Conservation (phyloP, 2,113 vertebrate species). For the Pyrgilauda ruficollis region DNA sequence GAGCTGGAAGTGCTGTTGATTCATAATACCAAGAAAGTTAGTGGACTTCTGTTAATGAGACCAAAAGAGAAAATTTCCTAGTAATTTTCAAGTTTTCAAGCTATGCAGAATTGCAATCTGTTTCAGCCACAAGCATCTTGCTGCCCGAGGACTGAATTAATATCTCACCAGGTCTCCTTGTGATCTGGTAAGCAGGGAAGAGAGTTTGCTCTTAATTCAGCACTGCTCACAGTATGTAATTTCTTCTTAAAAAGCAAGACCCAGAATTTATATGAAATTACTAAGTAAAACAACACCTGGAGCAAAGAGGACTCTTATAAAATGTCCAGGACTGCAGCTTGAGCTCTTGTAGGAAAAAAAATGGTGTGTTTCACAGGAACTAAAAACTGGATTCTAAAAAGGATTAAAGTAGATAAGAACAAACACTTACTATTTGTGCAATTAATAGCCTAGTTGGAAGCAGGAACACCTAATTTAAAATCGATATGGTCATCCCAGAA, state of each 20-base stretch:
- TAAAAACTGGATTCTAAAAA: neutral
- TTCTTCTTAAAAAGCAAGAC: neutral
- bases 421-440: neutral
- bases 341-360: neutral
- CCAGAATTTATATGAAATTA: neutral
- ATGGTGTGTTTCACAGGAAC: accelerated
- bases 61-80: neutral
- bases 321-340: neutral
- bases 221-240: neutral
- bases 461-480: neutral
- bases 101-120: neutral
- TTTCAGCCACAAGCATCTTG: neutral
- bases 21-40: neutral
- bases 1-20: neutral
- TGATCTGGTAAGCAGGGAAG: neutral
- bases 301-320: neutral
- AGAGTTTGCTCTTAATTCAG: neutral
- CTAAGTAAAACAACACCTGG: neutral
- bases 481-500: neutral
- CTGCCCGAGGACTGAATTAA: neutral
- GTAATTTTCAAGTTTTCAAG: neutral
- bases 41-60: neutral
- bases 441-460: neutral
- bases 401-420: neutral
- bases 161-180: neutral